phyloP scores from a whole-genome alignment of 2,888 invertebrate genomes.

The Thera obeliscata region DNA sequence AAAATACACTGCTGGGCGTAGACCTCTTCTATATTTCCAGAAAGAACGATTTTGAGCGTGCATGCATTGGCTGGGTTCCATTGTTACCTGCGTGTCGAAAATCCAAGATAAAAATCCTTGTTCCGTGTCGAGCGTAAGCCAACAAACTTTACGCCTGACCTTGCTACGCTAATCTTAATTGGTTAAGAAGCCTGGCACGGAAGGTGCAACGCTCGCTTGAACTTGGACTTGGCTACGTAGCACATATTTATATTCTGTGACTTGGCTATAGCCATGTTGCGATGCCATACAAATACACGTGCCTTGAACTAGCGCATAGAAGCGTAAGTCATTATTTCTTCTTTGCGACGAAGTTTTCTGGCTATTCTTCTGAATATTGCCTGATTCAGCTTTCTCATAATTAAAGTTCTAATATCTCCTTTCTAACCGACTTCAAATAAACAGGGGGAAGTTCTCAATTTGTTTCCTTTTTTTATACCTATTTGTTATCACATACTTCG shows the following conservation, averaged over 20 bases:
- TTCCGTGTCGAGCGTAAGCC: constrained; percentile 2
- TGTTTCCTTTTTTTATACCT: no score
- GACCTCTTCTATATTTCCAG: no score
- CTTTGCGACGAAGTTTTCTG: neutral
- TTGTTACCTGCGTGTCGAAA: neutral
- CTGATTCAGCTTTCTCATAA: no score
- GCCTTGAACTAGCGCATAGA: constrained; percentile 4
- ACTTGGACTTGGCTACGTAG: constrained; percentile 30
- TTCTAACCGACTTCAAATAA: no score
- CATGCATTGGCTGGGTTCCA: no score
- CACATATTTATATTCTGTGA: neutral
- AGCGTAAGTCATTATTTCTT: neutral
- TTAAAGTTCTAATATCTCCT: no score
- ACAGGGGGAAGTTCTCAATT: no score
- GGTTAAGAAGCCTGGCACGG: constrained; percentile 19
- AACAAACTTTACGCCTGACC: constrained; percentile 4
- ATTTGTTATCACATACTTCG: no score
- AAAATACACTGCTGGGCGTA: no score
- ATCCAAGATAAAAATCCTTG: neutral
- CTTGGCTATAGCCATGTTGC: constrained; percentile 15
- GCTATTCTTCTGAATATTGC: neutral
- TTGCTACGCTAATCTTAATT: constrained; percentile 15
- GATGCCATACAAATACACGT: constrained; percentile 17
- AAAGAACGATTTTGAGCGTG: no score
- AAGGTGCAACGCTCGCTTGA: constrained; percentile 31